A percentile compares a stretch with the other conserved stretches of the same genome.
These are phyloP conservation scores for Centroberyx gerrardi DNA, from an alignment of 2,797 vertebrate genomes.

Conservation along the genomic window DNA sequence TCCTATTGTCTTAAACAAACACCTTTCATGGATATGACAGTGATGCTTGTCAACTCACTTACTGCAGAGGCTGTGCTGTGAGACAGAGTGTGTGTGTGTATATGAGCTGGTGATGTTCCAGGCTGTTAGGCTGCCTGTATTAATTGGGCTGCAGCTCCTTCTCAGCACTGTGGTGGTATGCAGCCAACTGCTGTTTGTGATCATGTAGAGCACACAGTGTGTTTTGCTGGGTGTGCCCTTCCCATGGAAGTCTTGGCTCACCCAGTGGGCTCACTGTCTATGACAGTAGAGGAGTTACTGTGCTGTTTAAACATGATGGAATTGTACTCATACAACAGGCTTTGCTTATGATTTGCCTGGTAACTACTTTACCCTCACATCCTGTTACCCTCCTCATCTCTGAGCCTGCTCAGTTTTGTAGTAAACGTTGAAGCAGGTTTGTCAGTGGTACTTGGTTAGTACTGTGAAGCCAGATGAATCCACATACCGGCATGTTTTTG, in stretches of 20 bases:
- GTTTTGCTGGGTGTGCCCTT: constrained; percentile 29
- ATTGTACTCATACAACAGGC: constrained; percentile 21
- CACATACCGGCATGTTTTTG: constrained; percentile 10
- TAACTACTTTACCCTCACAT: not conserved
- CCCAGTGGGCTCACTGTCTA: not conserved
- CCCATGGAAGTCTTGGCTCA: not conserved
- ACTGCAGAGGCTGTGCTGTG: constrained; percentile 33
- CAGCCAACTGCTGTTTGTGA: constrained; percentile 57
- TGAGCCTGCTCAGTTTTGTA: constrained; percentile 7
- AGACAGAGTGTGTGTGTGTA: constrained; percentile 24
- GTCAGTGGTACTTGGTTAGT: constrained; percentile 14
- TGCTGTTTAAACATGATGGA: constrained; percentile 33
- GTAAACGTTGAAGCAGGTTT: constrained; percentile 17
- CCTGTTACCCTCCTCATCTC: not conserved
- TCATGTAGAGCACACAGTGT: constrained; percentile 29
- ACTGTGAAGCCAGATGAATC: constrained; percentile 6
- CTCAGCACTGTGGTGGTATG: constrained; percentile 33
- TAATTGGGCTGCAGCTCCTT: constrained; percentile 72
- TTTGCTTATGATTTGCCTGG: constrained; percentile 20
- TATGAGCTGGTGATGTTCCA: constrained; percentile 64
- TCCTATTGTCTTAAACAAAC: constrained; percentile 74
- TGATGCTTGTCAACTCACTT: constrained; percentile 66
- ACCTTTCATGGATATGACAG: constrained; percentile 70
- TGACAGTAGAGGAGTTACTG: constrained; percentile 47
- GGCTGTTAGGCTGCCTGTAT: constrained; percentile 65